phyloP scores from a whole-genome alignment of 2,113 vertebrate genomes.

The Equus quagga region DNA sequence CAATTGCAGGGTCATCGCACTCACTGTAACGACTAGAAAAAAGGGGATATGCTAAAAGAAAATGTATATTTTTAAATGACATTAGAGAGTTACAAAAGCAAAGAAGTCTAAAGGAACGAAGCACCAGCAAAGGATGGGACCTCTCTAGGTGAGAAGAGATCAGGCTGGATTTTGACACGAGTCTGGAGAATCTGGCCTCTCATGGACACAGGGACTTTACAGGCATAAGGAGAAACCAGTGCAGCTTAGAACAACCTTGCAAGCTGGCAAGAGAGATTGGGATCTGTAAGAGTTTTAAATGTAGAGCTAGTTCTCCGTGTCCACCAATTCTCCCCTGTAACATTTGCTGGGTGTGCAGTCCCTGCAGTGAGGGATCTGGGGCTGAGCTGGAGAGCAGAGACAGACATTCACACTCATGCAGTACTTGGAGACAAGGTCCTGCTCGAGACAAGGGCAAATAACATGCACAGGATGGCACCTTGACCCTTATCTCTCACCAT shows the following conservation, averaged over 20 bases:
- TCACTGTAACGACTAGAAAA: neutral
- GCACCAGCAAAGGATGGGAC: neutral
- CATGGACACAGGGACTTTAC: neutral
- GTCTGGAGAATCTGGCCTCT: neutral
- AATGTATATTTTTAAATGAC: neutral
- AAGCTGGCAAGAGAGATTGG: neutral
- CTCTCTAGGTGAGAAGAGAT: neutral
- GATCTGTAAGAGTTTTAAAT: neutral
- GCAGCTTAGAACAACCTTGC: neutral
- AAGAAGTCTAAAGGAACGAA: neutral
- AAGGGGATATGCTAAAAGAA: neutral
- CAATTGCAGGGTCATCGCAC: neutral
- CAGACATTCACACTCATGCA: fast-evolving
- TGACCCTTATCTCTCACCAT: neutral
- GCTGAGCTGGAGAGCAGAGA: neutral
- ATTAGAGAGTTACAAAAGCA: neutral
- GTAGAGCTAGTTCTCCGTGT: neutral
- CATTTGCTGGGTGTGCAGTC: neutral
- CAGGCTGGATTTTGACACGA: neutral
- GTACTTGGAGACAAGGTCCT: neutral
- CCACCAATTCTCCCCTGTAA: neutral
- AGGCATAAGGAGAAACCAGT: neutral
- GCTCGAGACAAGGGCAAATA: neutral
- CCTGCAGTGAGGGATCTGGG: neutral
- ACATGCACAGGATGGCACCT: neutral